Evolutionary conservation across 2,797 vertebrate genomes (phyloP), one percentile per base, ranked within the genome.

Genomic region (Potorous gilbertii): DNA sequence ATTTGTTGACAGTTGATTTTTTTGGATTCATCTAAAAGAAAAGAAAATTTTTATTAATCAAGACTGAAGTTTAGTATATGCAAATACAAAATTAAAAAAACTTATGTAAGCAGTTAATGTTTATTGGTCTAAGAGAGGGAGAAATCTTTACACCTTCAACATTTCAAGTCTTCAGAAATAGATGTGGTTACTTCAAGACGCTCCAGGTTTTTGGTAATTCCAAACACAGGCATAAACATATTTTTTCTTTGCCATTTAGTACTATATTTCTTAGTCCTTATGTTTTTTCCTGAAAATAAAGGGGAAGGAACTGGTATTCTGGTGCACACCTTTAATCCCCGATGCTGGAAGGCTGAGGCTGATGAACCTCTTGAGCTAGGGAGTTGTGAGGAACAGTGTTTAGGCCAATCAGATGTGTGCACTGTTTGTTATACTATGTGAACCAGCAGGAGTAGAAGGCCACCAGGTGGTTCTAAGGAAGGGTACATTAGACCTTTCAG

Each of bases 1-100:
- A 59, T 46, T 56, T 92, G 4, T 93, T 46, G 74, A 40, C 74
- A 55, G 81, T 52, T 91, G 56, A 96, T 28, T 93, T 74, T 52
- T n/a, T 40, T 18, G 27, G 24, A 56, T 87, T 87, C 9, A 4
- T 28, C 10, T 74, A 66, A 55, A 91, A 31, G 56, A 31, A 87
- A 87, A 81, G 52, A 91, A 52, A 93, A 11, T 34, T 0, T 2
- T 34, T 34, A 40, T 55, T 54, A 50, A 21, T 89, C 0, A 1
- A 59, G 27, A 0, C 14, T 90, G 92, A 56, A 66, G 2, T 93
- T 94, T 93, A 55, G 74, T 54, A 90, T 93, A 92, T 90, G 28
- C 57, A 31, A 57, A 31, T 16, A 29, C 52, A 74, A 87, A 96
- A 50, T 87, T 50, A 1, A 46, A 27, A 62, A 11, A 46, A 46